These are phyloP conservation scores for Archilochus colubris DNA, from an alignment of 2,113 vertebrate genomes.

Conservation along the genomic window DNA sequence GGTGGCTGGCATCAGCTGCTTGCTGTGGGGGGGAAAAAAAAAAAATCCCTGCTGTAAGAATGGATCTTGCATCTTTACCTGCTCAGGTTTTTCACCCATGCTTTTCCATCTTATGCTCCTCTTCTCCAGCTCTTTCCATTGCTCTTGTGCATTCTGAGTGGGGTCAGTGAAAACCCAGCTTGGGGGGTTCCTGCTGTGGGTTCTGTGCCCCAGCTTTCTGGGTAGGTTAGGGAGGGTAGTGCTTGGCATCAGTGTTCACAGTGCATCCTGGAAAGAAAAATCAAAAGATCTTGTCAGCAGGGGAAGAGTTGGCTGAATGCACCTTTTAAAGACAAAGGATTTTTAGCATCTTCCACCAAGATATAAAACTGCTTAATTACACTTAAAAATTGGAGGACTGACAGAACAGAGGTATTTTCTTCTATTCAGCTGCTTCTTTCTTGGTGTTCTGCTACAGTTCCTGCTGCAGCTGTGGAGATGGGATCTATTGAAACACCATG, in stretches of 20 bases:
- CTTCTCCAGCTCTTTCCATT: not conserved
- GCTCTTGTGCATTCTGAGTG: not conserved
- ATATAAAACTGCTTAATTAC: not conserved
- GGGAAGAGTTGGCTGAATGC: not conserved
- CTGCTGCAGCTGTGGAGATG: not conserved
- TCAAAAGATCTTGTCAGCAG: not conserved
- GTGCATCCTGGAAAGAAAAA: not conserved
- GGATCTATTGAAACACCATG: not conserved
- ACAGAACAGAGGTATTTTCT: not conserved
- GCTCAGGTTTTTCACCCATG: fast-evolving
- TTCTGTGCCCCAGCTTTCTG: not conserved
- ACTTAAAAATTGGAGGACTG: not conserved
- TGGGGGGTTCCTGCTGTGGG: not conserved
- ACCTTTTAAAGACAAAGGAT: not conserved
- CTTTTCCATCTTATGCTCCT: not conserved
- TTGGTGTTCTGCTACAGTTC: not conserved
- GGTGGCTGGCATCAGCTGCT: not conserved
- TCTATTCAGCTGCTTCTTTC: not conserved
- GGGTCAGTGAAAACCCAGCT: not conserved
- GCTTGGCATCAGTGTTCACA: not conserved
- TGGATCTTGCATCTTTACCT: not conserved
- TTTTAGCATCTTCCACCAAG: not conserved
- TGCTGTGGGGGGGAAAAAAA: not conserved
- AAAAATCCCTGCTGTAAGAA: not conserved
- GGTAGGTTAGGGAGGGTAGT: not conserved